Evolutionary conservation across 2,113 vertebrate species (phyloP), one percentile per base, ranked within the genome.

Genomic region (Butorides virescens): DNA sequence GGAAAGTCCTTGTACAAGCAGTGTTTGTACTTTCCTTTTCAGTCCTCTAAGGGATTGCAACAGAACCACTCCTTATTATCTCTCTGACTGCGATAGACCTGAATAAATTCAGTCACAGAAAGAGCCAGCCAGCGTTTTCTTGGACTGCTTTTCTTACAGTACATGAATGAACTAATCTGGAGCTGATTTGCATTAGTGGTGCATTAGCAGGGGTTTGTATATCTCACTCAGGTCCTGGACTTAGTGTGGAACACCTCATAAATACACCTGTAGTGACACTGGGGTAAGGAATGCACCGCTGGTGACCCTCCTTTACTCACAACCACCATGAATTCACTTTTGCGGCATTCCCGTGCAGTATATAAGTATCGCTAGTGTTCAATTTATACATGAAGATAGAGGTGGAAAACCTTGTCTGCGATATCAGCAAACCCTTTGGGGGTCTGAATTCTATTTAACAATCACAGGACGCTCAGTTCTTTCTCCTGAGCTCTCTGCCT

Each of bases 241-340:
- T 29, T 19, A 7, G 13, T 19, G 18, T 55, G 50, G 19, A 70
- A 56, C 53, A 55, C 15, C 22, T 65, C 59, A 4, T 46, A 68
- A 76, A 76, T 46, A 50, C 58, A 42, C 12, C 32, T 62, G 9
- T 12, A 42, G 59, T 70, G 50, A 49, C 65, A 32, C 9, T 15
- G 27, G 17, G 7, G 19, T 30, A 18, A 21, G 2, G 22, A 46
- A n/a, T 2, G 25, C 59, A 55, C 13, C 2, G 0, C 37, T 63
- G 26, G 49, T 65, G 55, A 68, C n/a, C 9, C 30, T 82, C 11
- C 53, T 73, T 59, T 49, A 27, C 34, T 75, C 61, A 75, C 29
- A 65, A 67, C 44, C 62, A 36, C 61, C 56, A 18, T 9, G 49
- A 49, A 30, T 49, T 50, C 75, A 70, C 29, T 6, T 55, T 62